Base-by-base conservation (phyloP, 2,888 invertebrate species). In the Dorcus parallelipipedus region DNA sequence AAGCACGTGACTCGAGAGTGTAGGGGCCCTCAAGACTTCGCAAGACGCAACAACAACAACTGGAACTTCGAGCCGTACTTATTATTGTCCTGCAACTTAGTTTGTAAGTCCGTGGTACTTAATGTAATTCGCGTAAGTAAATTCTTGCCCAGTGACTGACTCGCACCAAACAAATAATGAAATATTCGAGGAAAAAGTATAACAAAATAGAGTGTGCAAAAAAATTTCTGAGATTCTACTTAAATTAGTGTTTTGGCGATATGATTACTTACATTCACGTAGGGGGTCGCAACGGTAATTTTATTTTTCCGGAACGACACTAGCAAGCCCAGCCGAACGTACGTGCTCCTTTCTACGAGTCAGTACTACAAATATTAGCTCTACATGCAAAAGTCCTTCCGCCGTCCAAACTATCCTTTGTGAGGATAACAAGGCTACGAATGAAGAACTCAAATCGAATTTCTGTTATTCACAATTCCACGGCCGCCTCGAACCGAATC, bases 361-460 rank as follows among this genome's bases (percentile, higher is more conserved):
- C 47, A 23, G 56, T 49, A 64, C 51, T 43, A 40, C 68, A 69
- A 72, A 72, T 72, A 72, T 71, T 72, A 71, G 71, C 71, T 71
- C 71, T 69, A 71, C 72, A 73, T 73, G 71, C 71, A 72, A 69
- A 72, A 72, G 72, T 72, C 72, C 70, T 56, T 57, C 61, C 51
- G 49, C 54, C 54, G 58, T 56, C 54, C 63, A 58, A 74, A 74
- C 74, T 75, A 74, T 73, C 73, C 74, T 75, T 75, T 76, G 74
- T 75, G 41, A 65, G 66, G 72, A 71, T 76, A 76, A 76, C 75
- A 75, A 76, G 74, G 69, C 69, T 59, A 63, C 65, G 72, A 71
- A 73, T 72, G 76, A 76, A 76, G 75, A 75, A 74, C 73, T 73
- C 70, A 75, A 76, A 76, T 76, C 76, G 73, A 76, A 76, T 76